Evolutionary conservation across 2,797 vertebrate species (phyloP).

Genomic region (Xiphorhynchus erythropygius): DNA sequence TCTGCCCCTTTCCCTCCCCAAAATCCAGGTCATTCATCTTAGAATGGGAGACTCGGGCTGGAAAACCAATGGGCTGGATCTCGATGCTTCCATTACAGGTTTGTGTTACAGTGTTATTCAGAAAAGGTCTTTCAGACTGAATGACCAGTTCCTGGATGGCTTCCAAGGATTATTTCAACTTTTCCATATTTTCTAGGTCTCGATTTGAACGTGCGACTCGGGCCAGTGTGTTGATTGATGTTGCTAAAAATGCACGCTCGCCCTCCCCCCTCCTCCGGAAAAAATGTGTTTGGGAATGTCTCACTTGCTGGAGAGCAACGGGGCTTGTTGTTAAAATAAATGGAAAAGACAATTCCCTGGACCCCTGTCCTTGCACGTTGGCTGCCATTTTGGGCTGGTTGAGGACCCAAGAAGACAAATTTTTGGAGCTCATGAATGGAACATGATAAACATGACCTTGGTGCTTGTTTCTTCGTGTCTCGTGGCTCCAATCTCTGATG

Average conservation of each 20-base stretch:
- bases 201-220: neutral
- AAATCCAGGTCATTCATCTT: neutral
- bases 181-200: conserved; percentile 44
- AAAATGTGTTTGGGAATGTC: conserved; percentile 15
- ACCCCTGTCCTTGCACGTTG: fast-evolving
- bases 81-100: neutral
- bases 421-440: neutral
- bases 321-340: neutral
- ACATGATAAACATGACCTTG: fast-evolving
- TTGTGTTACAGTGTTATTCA: neutral
- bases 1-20: neutral
- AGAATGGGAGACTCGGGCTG: neutral
- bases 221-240: conserved; percentile 9
- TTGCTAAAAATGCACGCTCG: neutral
- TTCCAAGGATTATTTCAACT: conserved; percentile 52
- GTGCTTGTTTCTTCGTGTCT: neutral
- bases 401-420: neutral
- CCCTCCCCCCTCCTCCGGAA: neutral
- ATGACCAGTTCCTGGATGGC: neutral
- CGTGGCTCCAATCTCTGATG: neutral
- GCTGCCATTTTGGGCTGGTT: neutral
- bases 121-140: neutral
- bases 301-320: neutral
- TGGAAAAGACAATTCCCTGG: neutral
- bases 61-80: neutral